These are phyloP conservation scores for Campylomormyrus numenius DNA, from an alignment of 2,113 vertebrate species.

Conservation along the genomic window DNA sequence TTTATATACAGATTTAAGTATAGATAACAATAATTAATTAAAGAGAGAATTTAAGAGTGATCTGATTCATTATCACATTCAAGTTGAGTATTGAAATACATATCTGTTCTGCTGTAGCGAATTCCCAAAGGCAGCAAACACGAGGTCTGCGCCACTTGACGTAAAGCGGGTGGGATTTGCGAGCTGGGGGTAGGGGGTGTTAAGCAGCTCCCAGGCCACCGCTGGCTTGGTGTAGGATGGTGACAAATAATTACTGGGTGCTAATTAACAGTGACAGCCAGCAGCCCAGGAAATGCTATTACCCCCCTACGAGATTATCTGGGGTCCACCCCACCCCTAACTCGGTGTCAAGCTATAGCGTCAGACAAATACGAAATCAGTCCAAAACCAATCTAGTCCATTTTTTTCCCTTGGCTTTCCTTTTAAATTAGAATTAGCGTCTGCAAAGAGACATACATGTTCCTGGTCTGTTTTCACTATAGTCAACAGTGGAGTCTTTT, in stretches of 20 bases:
- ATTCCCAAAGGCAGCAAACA: too few species aligned
- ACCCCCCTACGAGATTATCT: conserved; percentile 20
- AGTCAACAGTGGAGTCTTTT: not conserved
- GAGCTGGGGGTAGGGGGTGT: not conserved
- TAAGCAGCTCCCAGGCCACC: not conserved
- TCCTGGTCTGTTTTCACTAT: not conserved
- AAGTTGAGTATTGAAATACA: not conserved
- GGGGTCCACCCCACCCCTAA: conserved; percentile 8
- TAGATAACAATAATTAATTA: not conserved
- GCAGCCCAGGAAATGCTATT: conserved; percentile 23
- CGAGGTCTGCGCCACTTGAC: not conserved
- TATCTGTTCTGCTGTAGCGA: not conserved
- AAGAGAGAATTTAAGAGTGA: not conserved
- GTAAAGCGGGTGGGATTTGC: not conserved
- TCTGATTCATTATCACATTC: not conserved
- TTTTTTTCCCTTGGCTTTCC: not conserved
- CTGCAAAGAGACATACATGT: not conserved
- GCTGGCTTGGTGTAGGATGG: not conserved
- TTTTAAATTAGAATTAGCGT: not conserved
- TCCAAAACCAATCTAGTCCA: not conserved
- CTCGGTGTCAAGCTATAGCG: not conserved
- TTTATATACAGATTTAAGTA: not conserved
- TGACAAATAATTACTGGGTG: not conserved
- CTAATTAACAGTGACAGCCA: conserved; percentile 26
- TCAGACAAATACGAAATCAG: conserved; percentile 17